phyloP scores from a whole-genome alignment of 1,140 invertebrate genomes.

The Centruroides vittatus region DNA sequence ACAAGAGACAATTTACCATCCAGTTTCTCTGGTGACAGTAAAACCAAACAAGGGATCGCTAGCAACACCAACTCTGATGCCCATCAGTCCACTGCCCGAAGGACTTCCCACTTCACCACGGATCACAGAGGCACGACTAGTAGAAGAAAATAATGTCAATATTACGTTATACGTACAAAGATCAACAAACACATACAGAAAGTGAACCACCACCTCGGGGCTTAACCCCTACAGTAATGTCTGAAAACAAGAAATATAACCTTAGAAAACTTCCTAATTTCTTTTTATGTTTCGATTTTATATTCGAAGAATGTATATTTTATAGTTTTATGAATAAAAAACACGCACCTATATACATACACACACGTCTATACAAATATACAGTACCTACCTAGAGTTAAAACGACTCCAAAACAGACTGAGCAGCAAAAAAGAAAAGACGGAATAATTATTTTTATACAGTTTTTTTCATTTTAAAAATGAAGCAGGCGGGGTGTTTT shows the following conservation, averaged over 20 bases:
- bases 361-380: too few relatives aligned
- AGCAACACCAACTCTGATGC: constrained; percentile 87
- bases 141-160: neutral
- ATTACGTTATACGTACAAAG: too few relatives aligned
- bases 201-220: too few relatives aligned
- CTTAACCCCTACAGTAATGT: too few relatives aligned
- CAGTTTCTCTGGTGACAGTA: constrained; percentile 36
- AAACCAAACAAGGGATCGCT: constrained; percentile 84
- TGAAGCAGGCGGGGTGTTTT: neutral
- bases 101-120: constrained; percentile 86
- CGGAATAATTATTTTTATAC: neutral
- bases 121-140: constrained; percentile 94
- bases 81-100: constrained; percentile 85
- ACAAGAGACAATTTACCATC: constrained; percentile 8
- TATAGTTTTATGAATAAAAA: too few relatives aligned
- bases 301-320: too few relatives aligned
- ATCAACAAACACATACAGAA: too few relatives aligned
- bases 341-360: too few relatives aligned
- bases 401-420: constrained; percentile 15
- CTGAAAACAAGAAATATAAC: too few relatives aligned
- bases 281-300: too few relatives aligned
- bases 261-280: too few relatives aligned
- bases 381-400: constrained; percentile 13
- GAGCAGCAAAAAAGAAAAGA: constrained; percentile 7
- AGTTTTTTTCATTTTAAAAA: neutral